Base-by-base conservation (phyloP, 2,888 invertebrate genomes). In the Pollenia amentaria region DNA sequence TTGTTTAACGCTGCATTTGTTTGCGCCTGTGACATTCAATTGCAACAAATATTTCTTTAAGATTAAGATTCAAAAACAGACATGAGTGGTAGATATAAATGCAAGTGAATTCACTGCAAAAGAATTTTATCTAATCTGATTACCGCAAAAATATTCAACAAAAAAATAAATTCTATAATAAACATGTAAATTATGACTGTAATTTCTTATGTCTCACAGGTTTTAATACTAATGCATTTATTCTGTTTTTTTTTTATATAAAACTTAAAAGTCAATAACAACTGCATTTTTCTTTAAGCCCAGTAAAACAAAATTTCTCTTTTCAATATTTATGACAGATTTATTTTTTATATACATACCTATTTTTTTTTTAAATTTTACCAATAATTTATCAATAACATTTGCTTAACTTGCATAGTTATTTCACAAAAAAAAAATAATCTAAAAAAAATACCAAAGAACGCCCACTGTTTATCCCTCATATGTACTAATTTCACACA, bases 381-480 rank as follows among this genome's bases (percentile, higher is more conserved):
- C 51, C 72, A 73, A 78, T 84, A 78, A 51, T 48, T 78, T 73
- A 84, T 84, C 78, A 84, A 84, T 84, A 84, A 55, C 44, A 48
- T 64, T 83, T 55, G 40, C 9, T 77, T 46, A 38, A 67, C 78
- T 69, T 46, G 69, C 73, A 73, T 65, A 57, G 53, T 70, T 62
- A 51, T 51, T 42, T 48, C 3, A 4, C 53, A 78, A 51, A 7
- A 16, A 73, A 76, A 53, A 3, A 18, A 38, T 38, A 42, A 29
- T 29, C 29, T 29, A 53, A 16, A 14, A 44, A 8, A 65, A 73
- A 73, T 51, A 57, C 55, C 51, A 62, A 73, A 84, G 64, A 78
- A 84, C 84, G 78, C 84, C 84, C 84, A 78, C 84, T 67, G 65
- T 73, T 78, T 65, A 64, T 78, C 46, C 70, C 51, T 72, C 78